Conservation (phyloP, 53 echinoderm and acorn worm species). For the Echinarachnius parma region DNA sequence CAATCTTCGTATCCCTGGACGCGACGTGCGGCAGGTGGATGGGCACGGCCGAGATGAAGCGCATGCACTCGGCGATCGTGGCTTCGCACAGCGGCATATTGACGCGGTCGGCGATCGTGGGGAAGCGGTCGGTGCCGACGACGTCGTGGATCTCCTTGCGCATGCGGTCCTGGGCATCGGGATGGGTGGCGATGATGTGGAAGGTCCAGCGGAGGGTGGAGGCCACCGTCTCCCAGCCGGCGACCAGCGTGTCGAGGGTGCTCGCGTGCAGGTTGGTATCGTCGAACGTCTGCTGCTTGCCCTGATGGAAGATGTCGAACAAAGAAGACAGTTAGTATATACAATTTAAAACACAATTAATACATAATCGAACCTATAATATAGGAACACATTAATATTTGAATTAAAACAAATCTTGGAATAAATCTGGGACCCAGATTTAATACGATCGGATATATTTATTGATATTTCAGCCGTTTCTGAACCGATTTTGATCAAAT, state of each 20-base stretch:
- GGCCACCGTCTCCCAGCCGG: conserved; percentile 57
- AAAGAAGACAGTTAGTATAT: no score
- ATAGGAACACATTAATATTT: no score
- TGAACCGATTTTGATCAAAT: no score
- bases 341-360: no score
- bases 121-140: conserved; percentile 46
- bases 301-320: not conserved
- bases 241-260: conserved; percentile 18
- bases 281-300: conserved; percentile 1
- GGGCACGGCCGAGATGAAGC: conserved; percentile 50
- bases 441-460: no score
- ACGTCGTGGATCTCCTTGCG: conserved; percentile 51
- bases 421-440: no score
- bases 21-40: conserved; percentile 53
- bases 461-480: no score
- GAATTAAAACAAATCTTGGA: no score
- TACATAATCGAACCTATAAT: no score
- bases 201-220: conserved; percentile 60
- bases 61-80: conserved; percentile 52
- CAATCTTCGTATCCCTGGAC: conserved; percentile 42
- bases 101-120: conserved; percentile 41
- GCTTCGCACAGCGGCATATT: conserved; percentile 52
- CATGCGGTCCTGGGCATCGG: conserved; percentile 45
- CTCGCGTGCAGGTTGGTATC: conserved; percentile 4
- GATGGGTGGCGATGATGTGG: conserved; percentile 38